Evolutionary conservation across 2,113 vertebrate species (phyloP).

Genomic region (Melanostigma gelatinosum): DNA sequence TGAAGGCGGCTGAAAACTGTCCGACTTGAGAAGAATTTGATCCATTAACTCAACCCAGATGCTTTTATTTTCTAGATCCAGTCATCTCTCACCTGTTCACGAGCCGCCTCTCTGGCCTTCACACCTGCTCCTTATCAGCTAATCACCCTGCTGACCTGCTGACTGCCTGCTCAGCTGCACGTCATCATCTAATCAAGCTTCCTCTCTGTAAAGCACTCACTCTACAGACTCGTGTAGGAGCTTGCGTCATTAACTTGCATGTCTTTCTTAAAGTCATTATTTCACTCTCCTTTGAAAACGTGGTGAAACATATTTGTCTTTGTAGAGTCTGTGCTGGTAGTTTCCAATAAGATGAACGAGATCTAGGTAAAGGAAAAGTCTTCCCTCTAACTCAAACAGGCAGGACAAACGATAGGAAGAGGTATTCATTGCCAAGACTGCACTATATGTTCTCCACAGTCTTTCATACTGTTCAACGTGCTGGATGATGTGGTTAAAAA

Average conservation of each 20-base stretch:
- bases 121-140: slow-evolving; percentile 52
- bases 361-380: neutral
- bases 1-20: neutral
- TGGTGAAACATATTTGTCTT: neutral
- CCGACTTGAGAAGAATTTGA: too few species aligned
- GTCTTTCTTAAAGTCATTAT: neutral
- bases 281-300: neutral
- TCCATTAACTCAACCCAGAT: slow-evolving; percentile 26
- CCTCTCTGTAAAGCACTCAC: neutral
- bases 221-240: neutral
- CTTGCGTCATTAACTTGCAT: neutral
- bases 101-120: slow-evolving; percentile 14
- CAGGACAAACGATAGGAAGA: neutral
- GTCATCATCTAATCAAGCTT: slow-evolving; percentile 5
- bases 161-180: slow-evolving; percentile 15
- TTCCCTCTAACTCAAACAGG: neutral
- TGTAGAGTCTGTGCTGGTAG: neutral
- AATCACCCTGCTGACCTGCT: slow-evolving; percentile 5
- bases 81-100: slow-evolving; percentile 14
- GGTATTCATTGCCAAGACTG: neutral
- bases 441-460: slow-evolving; percentile 4
- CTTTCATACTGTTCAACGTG: neutral
- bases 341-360: neutral
- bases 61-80: slow-evolving; percentile 1
- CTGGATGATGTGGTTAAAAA: neutral